A percentile compares a stretch with the other conserved stretches of the same genome.
phyloP scores from a whole-genome alignment of 2,888 invertebrate genomes.

The Rutpela maculata region DNA sequence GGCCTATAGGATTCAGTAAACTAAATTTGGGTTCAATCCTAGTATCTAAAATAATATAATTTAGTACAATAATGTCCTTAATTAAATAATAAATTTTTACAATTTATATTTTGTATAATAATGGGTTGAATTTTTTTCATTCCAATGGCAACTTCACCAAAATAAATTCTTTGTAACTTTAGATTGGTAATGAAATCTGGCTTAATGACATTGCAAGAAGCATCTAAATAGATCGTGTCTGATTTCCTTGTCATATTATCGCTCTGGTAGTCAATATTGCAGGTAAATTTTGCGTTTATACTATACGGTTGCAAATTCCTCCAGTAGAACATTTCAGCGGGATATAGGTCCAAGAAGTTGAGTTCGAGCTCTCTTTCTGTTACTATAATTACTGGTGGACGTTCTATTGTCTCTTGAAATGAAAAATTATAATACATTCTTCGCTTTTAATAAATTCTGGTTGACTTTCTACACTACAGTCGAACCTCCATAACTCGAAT shows the following conservation, averaged over 20 bases:
- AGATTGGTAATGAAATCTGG: constrained; percentile 60
- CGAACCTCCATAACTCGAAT: too few species aligned
- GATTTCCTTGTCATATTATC: constrained; percentile 45
- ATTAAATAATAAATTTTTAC: constrained; percentile 42
- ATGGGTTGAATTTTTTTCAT: constrained; percentile 50
- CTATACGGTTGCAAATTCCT: constrained; percentile 56
- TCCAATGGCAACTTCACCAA: constrained; percentile 58
- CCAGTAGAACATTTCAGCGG: constrained; percentile 63
- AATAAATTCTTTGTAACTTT: constrained; percentile 58
- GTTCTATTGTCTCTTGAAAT: constrained; percentile 22
- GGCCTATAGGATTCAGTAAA: constrained; percentile 55
- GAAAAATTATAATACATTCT: background rate
- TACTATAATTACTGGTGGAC: constrained; percentile 44
- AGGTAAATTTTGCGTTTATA: constrained; percentile 54
- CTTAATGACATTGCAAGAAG: constrained; percentile 54
- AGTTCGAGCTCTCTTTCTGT: constrained; percentile 54
- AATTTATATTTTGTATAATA: constrained; percentile 59
- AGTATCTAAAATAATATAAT: constrained; percentile 50
- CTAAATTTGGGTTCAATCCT: constrained; percentile 48
- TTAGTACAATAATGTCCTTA: background rate
- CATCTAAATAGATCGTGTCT: constrained; percentile 54
- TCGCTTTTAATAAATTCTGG: too few species aligned
- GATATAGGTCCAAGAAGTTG: constrained; percentile 55
- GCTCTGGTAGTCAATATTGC: constrained; percentile 54
- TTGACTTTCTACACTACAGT: too few species aligned